Conservation (phyloP, 2,888 invertebrate genomes). For the Conistra vaccinii region DNA sequence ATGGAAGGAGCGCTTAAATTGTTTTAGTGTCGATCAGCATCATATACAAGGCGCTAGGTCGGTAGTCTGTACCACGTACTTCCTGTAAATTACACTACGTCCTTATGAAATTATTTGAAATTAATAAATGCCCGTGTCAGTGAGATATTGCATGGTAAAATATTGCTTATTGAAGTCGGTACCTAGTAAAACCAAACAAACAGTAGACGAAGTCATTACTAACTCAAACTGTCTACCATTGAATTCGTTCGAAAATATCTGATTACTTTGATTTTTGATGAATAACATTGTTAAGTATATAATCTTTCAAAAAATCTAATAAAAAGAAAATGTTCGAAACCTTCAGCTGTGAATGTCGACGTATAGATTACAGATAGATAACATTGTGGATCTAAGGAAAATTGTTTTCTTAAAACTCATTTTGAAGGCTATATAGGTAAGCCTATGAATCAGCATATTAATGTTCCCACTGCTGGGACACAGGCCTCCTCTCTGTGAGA, state of each 20-base stretch:
- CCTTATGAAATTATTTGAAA: not conserved
- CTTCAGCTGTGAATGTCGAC: not conserved
- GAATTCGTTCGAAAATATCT: not conserved
- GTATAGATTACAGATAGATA: not conserved
- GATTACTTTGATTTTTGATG: not conserved
- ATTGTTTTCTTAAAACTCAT: not conserved
- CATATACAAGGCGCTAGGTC: slow-evolving; percentile 59
- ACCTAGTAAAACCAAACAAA: not conserved
- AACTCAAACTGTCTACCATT: too few species aligned
- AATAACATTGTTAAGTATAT: not conserved
- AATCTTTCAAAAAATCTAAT: not conserved
- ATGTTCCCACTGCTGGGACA: too few species aligned
- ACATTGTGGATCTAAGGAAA: not conserved
- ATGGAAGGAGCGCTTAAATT: slow-evolving; percentile 83
- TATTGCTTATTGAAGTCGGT: not conserved
- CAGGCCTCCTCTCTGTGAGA: too few species aligned
- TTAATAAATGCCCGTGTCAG: not conserved
- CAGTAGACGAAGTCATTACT: not conserved
- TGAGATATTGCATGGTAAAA: not conserved
- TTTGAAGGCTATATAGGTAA: not conserved
- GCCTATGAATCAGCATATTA: too few species aligned
- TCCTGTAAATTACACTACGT: slow-evolving; percentile 28
- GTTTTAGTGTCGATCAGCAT: slow-evolving; percentile 83
- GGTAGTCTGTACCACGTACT: slow-evolving; percentile 25
- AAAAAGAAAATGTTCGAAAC: not conserved